Evolutionary conservation across 2,888 invertebrate species (phyloP), one percentile per base, ranked within the genome.

Genomic region (Pemphredon lugubris): DNA sequence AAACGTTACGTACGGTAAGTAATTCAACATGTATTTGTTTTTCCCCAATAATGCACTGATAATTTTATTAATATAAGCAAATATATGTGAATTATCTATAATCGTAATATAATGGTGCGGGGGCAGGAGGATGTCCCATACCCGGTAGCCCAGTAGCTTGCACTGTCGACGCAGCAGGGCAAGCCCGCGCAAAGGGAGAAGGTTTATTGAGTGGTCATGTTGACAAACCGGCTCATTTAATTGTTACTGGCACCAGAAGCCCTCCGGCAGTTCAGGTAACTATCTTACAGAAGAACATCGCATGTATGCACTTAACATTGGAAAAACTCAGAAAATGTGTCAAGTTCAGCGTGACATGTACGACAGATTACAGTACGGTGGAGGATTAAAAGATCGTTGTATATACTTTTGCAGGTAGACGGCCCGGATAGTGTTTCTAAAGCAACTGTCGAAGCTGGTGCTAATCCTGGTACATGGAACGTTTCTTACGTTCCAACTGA

Each of bases 401-500:
- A n/a, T n/a, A n/a, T n/a, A n/a, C n/a, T 50, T 23, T 18, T 14
- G 0, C 86, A 91, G 82, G 91, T 92, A 18, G 91, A 93, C 71
- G 93, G 93, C 2, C 93, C 93, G 1, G 93, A 93, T 78, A 92
- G 92, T 57, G 91, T 88, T 90, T 90, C 79, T 84, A 92, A 88
- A 89, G 91, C 89, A 3, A 89, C 89, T n/a, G 90, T 94, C 85
- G 96, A 92, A 86, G 94, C 91, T 88, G 92, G 92, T 67, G 93
- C 91, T 89, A 93, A 84, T 90, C 95, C 92, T 88, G 95, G 96
- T 0, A 95, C 96, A 77, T 98, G 96, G 93, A 94, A 95, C 71
- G 96, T 98, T 48, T 95, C 96, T 0, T 99, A 98, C 90, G 94
- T 95, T 0, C 98, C 98, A 0, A 93, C 95, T 0, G 96, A 96